phyloP scores from a whole-genome alignment of 2,113 vertebrate genomes.

The Junco hyemalis region DNA sequence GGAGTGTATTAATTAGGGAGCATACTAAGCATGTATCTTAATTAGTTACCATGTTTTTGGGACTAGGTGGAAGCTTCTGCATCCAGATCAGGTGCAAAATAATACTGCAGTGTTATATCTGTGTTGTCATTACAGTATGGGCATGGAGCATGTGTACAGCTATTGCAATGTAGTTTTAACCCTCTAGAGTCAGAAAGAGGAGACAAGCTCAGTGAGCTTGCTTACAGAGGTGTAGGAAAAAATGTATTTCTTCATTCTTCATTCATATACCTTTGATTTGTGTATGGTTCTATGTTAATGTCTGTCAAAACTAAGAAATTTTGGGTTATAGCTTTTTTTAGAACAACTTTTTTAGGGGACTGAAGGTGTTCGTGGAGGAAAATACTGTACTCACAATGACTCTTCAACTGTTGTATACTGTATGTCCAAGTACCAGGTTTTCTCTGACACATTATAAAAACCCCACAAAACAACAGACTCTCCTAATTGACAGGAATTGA shows the following conservation, averaged over 20 bases:
- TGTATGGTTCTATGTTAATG: not conserved
- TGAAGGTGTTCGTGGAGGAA: not conserved
- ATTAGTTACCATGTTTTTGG: not conserved
- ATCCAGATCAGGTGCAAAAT: not conserved
- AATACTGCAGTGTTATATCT: not conserved
- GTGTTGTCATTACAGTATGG: not conserved
- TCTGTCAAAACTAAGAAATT: not conserved
- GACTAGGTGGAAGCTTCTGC: not conserved
- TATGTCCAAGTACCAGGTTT: not conserved
- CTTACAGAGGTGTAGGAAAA: not conserved
- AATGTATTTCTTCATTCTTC: not conserved
- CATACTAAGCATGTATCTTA: not conserved
- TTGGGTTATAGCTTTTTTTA: not conserved
- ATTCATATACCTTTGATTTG: not conserved
- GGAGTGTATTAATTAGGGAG: not conserved
- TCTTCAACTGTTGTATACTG: not conserved
- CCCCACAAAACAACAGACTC: not conserved
- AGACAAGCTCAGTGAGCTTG: not conserved
- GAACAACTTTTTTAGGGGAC: not conserved
- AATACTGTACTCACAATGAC: not conserved
- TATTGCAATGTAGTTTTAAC: not conserved
- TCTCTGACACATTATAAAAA: not conserved
- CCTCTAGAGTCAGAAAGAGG: not conserved
- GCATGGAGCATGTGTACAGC: not conserved
- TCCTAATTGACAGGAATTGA: not conserved